Conservation (phyloP, 2,888 invertebrate genomes). For the Archaeoteleia sp. region DNA sequence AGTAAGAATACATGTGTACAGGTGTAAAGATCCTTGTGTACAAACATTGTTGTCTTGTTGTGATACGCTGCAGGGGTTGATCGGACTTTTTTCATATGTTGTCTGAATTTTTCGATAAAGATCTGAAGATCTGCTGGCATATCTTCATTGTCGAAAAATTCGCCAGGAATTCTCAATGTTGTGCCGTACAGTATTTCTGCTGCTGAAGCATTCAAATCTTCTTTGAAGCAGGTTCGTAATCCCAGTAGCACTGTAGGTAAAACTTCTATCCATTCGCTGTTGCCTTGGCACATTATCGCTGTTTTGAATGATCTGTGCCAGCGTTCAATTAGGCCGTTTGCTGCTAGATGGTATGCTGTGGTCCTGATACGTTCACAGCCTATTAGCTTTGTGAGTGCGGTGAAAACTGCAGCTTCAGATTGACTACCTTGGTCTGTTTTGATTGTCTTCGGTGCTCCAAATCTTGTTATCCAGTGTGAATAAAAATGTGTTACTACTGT, state of each 20-base stretch:
- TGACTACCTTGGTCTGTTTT: constrained; percentile 67
- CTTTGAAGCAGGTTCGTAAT: constrained; percentile 20
- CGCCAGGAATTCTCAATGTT: constrained; percentile 38
- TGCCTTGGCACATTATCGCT: constrained; percentile 40
- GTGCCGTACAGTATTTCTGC: constrained; percentile 36
- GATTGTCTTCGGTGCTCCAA: constrained; percentile 66
- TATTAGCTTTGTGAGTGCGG: constrained; percentile 47
- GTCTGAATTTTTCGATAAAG: constrained; percentile 39
- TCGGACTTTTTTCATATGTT: constrained; percentile 27
- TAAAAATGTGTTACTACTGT: too few relatives aligned
- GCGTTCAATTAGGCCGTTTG: constrained; percentile 57
- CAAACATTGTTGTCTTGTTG: too few relatives aligned
- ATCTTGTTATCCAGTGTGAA: constrained; percentile 72
- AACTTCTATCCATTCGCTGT: constrained; percentile 15
- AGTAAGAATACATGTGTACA: too few relatives aligned
- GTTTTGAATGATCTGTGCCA: constrained; percentile 46
- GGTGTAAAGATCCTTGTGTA: too few relatives aligned
- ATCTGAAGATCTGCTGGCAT: constrained; percentile 4
- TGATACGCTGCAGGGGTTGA: constrained; percentile 33
- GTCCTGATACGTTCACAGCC: constrained; percentile 48
- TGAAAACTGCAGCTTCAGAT: constrained; percentile 44
- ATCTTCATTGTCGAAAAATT: constrained; percentile 37
- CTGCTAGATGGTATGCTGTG: constrained; percentile 54
- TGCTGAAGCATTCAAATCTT: constrained; percentile 24
- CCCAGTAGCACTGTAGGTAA: constrained; percentile 47